Evolutionary conservation across 2,888 invertebrate genomes (phyloP).

Genomic region (Acronicta alni): DNA sequence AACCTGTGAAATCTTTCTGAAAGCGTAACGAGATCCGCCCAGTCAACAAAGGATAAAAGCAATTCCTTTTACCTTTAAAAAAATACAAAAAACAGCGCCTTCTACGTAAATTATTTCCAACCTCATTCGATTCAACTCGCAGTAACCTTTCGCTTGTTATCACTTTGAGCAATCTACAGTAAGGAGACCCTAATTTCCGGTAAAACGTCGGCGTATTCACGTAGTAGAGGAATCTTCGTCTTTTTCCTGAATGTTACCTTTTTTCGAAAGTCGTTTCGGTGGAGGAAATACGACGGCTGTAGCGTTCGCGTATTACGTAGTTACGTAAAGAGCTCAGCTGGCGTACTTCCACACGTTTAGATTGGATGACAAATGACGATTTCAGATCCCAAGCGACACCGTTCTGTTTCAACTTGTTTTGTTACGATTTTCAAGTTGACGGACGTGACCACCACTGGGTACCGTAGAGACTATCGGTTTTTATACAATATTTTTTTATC

Average conservation of each 20-base stretch:
- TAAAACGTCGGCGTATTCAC: slow-evolving; percentile 51
- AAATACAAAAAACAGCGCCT: slow-evolving; percentile 48
- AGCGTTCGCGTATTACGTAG: slow-evolving; percentile 10
- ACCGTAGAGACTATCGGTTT: no score
- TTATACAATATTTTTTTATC: no score
- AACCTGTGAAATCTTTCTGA: slow-evolving; percentile 24
- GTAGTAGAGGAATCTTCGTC: slow-evolving; percentile 31
- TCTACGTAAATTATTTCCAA: slow-evolving; percentile 63
- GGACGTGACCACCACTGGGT: slow-evolving; percentile 2
- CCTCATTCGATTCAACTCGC: slow-evolving; percentile 62
- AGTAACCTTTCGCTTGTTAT: slow-evolving; percentile 69
- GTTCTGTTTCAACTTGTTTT: slow-evolving; percentile 35
- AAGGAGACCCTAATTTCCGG: slow-evolving; percentile 59
- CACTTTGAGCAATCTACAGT: slow-evolving; percentile 63
- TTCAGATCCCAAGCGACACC: slow-evolving; percentile 12
- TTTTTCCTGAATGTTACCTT: slow-evolving; percentile 23
- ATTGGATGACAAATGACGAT: slow-evolving; percentile 46
- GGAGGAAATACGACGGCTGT: slow-evolving; percentile 36
- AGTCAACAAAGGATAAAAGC: slow-evolving; percentile 40
- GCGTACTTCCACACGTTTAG: slow-evolving; percentile 12
- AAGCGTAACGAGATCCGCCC: slow-evolving; percentile 37
- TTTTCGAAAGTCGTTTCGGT: slow-evolving; percentile 44
- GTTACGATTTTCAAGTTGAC: slow-evolving; percentile 15
- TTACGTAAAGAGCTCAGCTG: slow-evolving; percentile 24
- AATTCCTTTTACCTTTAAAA: slow-evolving; percentile 39